Evolutionary conservation across 2,888 invertebrate species (phyloP).

Genomic region (Carcina quercana): DNA sequence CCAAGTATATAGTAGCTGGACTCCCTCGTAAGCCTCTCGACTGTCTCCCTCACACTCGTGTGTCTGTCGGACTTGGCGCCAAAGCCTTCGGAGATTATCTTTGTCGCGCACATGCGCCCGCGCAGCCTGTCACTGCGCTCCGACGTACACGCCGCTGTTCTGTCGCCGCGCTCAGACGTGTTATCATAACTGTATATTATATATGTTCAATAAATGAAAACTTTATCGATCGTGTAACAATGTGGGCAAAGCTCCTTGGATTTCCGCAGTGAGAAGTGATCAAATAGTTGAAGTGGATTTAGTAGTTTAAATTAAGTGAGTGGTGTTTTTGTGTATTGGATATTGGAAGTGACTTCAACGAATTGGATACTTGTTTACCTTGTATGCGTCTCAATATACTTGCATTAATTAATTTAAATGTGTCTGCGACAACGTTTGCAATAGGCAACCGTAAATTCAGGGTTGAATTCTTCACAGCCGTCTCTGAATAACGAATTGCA

Average conservation of each 20-base stretch:
- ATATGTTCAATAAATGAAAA: too few species aligned
- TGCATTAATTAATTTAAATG: conserved; percentile 53
- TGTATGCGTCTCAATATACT: conserved; percentile 43
- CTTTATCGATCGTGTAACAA: too few species aligned
- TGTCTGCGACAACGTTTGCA: conserved; percentile 38
- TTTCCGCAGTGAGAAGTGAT: too few species aligned
- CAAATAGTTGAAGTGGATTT: too few species aligned
- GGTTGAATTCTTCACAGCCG: conserved; percentile 31
- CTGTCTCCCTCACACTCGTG: conserved; percentile 43
- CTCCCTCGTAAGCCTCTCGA: conserved; percentile 57
- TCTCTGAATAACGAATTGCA: conserved; percentile 2
- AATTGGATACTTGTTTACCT: conserved; percentile 58
- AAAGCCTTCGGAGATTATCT: conserved; percentile 55
- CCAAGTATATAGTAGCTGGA: conserved; percentile 58
- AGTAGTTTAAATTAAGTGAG: conserved; percentile 60
- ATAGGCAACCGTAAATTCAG: conserved; percentile 31
- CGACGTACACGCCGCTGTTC: conserved; percentile 47
- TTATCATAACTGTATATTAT: conserved; percentile 13
- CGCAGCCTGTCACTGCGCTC: conserved; percentile 54
- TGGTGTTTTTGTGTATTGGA: conserved; percentile 38
- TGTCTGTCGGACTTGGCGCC: conserved; percentile 33
- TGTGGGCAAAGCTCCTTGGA: too few species aligned
- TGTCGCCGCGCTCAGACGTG: conserved; percentile 51
- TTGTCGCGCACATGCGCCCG: conserved; percentile 44
- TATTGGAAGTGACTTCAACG: conserved; percentile 45